phyloP scores from a whole-genome alignment of 1,140 invertebrate species.

The Temnothorax longispinosus region DNA sequence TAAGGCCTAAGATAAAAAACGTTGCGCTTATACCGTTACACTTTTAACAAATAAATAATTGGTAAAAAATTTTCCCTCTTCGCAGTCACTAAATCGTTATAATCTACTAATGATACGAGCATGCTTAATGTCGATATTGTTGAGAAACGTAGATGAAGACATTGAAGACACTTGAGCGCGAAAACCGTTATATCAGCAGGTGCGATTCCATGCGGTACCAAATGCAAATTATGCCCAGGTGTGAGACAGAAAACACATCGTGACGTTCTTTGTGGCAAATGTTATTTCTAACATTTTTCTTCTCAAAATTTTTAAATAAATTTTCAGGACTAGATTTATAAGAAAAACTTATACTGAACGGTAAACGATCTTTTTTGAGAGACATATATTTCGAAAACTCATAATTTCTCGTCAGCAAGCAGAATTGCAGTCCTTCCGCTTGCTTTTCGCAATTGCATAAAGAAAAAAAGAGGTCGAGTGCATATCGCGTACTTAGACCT shows the following conservation, averaged over 20 bases:
- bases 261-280: neutral
- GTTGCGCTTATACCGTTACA: neutral
- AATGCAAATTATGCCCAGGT: constrained; percentile 13
- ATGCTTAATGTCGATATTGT: neutral
- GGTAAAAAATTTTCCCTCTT: neutral
- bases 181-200: constrained; percentile 16
- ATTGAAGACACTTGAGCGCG: neutral
- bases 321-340: neutral
- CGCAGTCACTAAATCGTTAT: neutral
- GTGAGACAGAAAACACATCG: constrained; percentile 11
- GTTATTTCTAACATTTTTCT: neutral
- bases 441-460: constrained; percentile 20
- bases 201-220: neutral
- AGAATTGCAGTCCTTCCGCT: constrained; percentile 9
- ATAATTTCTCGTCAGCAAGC: neutral
- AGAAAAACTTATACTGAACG: neutral
- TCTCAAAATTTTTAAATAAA: neutral
- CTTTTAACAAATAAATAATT: neutral
- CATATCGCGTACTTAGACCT: constrained; percentile 30
- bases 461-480: constrained; percentile 5
- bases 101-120: neutral
- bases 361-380: neutral
- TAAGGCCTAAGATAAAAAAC: neutral
- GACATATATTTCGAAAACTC: neutral
- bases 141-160: neutral